Conservation (phyloP, 1,140 invertebrate genomes). For the Meloidogyne floridensis region DNA sequence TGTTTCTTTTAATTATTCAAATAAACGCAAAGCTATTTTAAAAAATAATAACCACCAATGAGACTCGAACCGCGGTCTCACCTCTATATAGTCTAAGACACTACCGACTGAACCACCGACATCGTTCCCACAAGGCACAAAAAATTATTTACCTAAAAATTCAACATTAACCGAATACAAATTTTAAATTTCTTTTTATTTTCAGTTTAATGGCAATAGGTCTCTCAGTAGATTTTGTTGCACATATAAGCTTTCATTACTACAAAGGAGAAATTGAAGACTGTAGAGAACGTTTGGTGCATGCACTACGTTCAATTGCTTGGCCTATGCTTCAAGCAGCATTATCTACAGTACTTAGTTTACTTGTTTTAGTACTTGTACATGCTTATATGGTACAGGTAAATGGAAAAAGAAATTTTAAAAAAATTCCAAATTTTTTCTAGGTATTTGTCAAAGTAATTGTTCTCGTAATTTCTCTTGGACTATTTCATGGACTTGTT, state of each 20-base stretch:
- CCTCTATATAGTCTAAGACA: neutral
- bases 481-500: slow-evolving; percentile 65
- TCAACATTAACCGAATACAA: neutral
- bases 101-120: neutral
- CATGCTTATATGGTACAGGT: slow-evolving; percentile 80
- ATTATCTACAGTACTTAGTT: slow-evolving; percentile 85
- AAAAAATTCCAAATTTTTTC: slow-evolving; percentile 20
- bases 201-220: slow-evolving; percentile 68
- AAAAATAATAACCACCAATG: neutral
- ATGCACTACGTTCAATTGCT: slow-evolving; percentile 84
- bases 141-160: neutral
- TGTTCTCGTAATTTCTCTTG: slow-evolving; percentile 66
- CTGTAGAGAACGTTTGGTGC: slow-evolving; percentile 77
- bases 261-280: slow-evolving; percentile 71
- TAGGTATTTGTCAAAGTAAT: slow-evolving; percentile 68
- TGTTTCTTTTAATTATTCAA: neutral
- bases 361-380: slow-evolving; percentile 81
- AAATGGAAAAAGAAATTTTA: neutral
- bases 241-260: slow-evolving; percentile 68
- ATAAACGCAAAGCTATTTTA: neutral
- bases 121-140: no score
- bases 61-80: neutral
- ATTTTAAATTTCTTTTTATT: slow-evolving; percentile 5
- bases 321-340: slow-evolving; percentile 93
- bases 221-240: slow-evolving; percentile 69